phyloP scores from a whole-genome alignment of 2,888 invertebrate genomes.

The Drosophila anomalipes region DNA sequence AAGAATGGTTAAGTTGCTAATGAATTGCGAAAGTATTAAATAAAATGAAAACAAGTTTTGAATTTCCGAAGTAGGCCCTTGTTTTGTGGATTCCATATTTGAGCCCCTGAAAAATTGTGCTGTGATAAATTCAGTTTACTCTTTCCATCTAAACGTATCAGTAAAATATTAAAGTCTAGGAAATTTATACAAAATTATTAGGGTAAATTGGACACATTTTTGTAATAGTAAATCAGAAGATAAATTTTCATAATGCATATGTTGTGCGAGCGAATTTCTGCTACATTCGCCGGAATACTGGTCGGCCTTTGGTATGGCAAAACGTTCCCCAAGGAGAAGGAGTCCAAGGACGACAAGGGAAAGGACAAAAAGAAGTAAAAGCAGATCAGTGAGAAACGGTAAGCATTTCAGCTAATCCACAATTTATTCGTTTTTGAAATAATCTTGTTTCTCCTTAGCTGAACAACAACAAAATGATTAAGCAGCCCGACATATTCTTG shows the following conservation, averaged over 20 bases:
- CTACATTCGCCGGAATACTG: conserved; percentile 54
- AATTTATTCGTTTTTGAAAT: background rate
- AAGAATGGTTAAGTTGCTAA: background rate
- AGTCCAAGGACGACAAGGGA: conserved; percentile 10
- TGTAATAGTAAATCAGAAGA: background rate
- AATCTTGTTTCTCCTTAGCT: background rate
- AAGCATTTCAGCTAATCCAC: background rate
- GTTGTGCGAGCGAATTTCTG: conserved; percentile 63
- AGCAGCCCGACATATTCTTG: background rate
- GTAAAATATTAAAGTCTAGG: background rate
- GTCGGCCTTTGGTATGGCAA: conserved; percentile 66
- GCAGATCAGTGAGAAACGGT: background rate
- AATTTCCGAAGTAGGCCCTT: conserved; percentile 33
- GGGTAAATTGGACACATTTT: conserved; percentile 3
- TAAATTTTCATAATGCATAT: conserved; percentile 44
- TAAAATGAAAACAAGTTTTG: background rate
- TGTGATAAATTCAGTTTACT: conserved; percentile 20
- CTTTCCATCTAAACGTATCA: conserved; percentile 4
- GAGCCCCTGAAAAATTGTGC: background rate
- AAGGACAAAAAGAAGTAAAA: conserved; percentile 32
- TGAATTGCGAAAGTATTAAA: background rate
- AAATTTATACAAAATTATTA: conserved; percentile 28
- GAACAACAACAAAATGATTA: background rate
- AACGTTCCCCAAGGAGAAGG: conserved; percentile 43
- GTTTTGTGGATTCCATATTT: background rate